Base-by-base conservation (phyloP, 2,797 vertebrate species). In the Heliangelus exortis region DNA sequence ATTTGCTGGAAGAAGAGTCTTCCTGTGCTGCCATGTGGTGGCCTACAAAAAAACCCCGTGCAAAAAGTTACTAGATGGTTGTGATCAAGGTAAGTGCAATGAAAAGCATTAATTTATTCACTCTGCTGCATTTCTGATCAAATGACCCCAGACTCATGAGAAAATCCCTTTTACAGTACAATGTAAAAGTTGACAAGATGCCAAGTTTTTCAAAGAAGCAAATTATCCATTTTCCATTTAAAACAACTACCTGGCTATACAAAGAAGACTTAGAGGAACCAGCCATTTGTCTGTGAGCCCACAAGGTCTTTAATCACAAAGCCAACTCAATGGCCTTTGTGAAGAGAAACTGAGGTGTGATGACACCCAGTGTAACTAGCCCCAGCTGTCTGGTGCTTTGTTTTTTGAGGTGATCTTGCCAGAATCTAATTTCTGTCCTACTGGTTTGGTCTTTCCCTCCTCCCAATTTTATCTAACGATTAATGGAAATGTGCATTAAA, bases 1-100 rank as follows among this genome's bases (percentile, higher is more conserved):
- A 10, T 62, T 68, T 68, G 20, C 28, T 36, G 8, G 34, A 36
- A 36, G 39, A 85, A 68, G 15, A 18, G 13, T 43, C 9, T 7
- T 2, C 8, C 5, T 2, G 2, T 36, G 12, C 39, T 33, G 54
- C 36, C 0, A 1, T 19, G 22, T 28, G 33, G 15, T 51, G 41
- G 13, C 50, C 63, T 68, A 50, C 73, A 65, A 77, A 78, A 29
- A 34, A 92, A 29, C 26, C 6, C 5, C 5, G 5, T 41, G 10
- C 26, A 62, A 33, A 76, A 69, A 76, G 6, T 19, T 18, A 33
- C 41, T 51, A 45, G 23, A 29, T 45, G 43, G 43, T 75, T 72
- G 3, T 28, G 25, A 51, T 43, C 23, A 58, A 81, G 9, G 5
- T 33, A 79, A 34, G 26, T 1, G 1, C 86, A 81, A 84, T 4